phyloP scores from a whole-genome alignment of 2,888 invertebrate genomes.

The Micoletzkya japonica region DNA sequence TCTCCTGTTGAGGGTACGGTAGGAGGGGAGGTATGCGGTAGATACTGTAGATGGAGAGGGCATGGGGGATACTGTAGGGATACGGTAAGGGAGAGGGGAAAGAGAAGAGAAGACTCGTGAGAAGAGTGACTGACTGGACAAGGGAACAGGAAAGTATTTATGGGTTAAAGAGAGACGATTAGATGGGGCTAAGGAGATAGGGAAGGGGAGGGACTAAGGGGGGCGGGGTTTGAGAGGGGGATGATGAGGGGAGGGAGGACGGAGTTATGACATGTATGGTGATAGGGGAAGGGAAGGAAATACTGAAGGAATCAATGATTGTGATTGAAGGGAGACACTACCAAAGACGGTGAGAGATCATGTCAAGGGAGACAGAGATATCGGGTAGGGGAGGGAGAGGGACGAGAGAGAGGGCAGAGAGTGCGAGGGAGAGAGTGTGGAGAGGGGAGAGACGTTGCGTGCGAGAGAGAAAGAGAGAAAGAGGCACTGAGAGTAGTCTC shows the following conservation, averaged over 20 bases:
- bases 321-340: not conserved
- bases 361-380: not conserved
- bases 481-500: not conserved
- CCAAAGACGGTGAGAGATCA: not conserved
- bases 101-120: slow-evolving; percentile 2
- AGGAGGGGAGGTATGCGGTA: not conserved
- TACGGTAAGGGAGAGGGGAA: not conserved
- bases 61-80: slow-evolving; percentile 8
- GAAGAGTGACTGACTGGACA: not conserved
- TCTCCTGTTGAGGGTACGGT: not conserved
- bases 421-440: not conserved
- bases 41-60: not conserved
- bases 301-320: not conserved
- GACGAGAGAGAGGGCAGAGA: not conserved
- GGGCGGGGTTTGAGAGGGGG: not conserved
- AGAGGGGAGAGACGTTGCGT: slow-evolving; percentile 6
- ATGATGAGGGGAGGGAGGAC: not conserved
- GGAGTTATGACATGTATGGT: not conserved
- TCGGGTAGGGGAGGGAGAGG: not conserved
- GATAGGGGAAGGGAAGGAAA: not conserved
- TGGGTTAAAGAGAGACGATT: slow-evolving; percentile 29
- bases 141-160: slow-evolving; percentile 28
- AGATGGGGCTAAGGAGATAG: slow-evolving; percentile 21
- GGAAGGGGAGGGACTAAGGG: slow-evolving; percentile 8
- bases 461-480: not conserved